Evolutionary conservation across 2,888 invertebrate species (phyloP), one percentile per base, ranked within the genome.

Genomic region (Escarpia spicata): DNA sequence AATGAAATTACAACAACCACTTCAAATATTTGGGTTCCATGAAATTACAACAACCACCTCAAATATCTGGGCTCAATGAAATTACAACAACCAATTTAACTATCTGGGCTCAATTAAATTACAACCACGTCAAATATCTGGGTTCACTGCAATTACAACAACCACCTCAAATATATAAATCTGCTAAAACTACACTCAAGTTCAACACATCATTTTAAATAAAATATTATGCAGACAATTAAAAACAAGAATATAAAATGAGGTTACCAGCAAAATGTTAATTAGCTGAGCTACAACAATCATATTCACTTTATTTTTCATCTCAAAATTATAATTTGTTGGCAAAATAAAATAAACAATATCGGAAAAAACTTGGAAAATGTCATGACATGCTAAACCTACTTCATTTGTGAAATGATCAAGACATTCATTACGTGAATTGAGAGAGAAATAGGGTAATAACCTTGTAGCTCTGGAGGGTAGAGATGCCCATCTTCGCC

Each of bases 401-500:
- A 1, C 37, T 37, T 37, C 52, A 52, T 52, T 52, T 3, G 52
- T 52, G 52, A 52, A 52, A 52, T 12, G 52, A 9, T 52, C 52
- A 52, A 12, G 10, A 52, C 52, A 12, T 52, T 52, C 52, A 52
- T 52, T 12, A 2, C 12, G 0, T 37, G 37, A 37, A 37, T 1
- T 37, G 37, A 37, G 37, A 37, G 37, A 37, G 37, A 52, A 52
- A 52, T 52, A 12, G 52, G 52, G 52, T 52, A 12, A 12, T 19
- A 93, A 96, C 97, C 97, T 99, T 99, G 97, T 99, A 99, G 0
- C 99, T 99, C 96, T 99, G 99, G 90, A 99, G 97, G 0, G 99
- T 99, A 93, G 99, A 99, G 96, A 99, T 99, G 93, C 99, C 99
- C 99, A 99, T 99, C 97, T 99, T 99, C 8, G 99, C 99, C 99